Conservation (phyloP, 2,888 invertebrate genomes). For the Pseudoips prasinana region DNA sequence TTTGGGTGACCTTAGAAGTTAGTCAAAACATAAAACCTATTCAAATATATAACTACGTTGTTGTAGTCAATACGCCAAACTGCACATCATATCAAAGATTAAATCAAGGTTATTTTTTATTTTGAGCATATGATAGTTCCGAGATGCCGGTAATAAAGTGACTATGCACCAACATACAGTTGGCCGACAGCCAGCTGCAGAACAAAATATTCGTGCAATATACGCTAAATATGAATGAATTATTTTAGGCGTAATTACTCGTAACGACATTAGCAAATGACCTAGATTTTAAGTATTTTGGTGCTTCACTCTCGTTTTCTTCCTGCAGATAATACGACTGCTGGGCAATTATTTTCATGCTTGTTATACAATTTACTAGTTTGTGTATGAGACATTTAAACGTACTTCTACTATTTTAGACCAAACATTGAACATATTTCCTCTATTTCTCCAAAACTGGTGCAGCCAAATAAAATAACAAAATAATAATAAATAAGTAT, state of each 20-base stretch:
- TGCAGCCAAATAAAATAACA: no score
- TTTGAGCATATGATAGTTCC: constrained; percentile 28
- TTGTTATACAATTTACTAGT: no score
- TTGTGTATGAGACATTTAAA: no score
- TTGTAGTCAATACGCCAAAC: no score
- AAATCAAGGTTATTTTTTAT: constrained; percentile 36
- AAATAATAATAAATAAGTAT: no score
- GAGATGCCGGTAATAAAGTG: constrained; percentile 28
- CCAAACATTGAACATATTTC: no score
- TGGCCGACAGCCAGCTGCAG: constrained; percentile 49
- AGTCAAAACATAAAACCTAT: no score
- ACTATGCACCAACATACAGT: constrained; percentile 33
- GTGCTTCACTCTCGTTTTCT: not conserved
- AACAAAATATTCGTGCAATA: constrained; percentile 40
- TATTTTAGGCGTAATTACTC: constrained; percentile 29
- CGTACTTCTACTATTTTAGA: no score
- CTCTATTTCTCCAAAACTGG: no score
- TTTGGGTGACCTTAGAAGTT: no score
- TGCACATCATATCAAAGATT: constrained; percentile 10
- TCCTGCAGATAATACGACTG: not conserved
- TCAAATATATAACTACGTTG: no score
- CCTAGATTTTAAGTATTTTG: constrained; percentile 21
- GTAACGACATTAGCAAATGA: constrained; percentile 28
- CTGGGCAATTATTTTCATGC: no score
- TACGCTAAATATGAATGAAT: constrained; percentile 37